Percentiles rank a stretch among this genome's conserved stretches.
Conservation (phyloP, 2,113 vertebrate species). For the Oreocharis arfaki region DNA sequence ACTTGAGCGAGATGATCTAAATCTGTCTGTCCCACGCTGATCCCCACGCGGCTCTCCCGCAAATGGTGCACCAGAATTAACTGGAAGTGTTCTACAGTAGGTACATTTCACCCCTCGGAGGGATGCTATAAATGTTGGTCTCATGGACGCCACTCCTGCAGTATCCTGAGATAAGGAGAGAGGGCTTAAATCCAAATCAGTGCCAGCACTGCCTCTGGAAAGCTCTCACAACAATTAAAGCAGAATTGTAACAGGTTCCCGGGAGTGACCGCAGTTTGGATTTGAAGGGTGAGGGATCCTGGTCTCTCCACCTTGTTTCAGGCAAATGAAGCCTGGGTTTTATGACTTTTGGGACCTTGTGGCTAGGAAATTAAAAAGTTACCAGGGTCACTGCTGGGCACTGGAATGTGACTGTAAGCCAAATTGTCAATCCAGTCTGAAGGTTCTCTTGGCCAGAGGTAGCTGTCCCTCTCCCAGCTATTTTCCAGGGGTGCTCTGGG, state of each 20-base stretch:
- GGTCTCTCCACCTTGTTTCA: not conserved
- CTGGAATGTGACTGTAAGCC: not conserved
- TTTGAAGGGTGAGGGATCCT: not conserved
- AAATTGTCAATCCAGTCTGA: not conserved
- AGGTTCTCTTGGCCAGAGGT: not conserved
- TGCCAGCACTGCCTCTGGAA: constrained; percentile 19
- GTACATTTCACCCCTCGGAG: constrained; percentile 46
- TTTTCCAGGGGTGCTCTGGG: not conserved
- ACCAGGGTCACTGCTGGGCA: not conserved
- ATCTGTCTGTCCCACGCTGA: constrained; percentile 13
- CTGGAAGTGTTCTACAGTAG: constrained; percentile 41
- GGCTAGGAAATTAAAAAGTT: not conserved
- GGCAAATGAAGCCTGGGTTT: not conserved
- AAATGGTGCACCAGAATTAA: constrained; percentile 58
- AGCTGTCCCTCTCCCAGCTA: not conserved
- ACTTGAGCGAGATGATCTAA: not conserved
- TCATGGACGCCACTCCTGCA: not conserved
- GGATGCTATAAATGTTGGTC: constrained; percentile 57
- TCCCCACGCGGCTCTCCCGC: not conserved
- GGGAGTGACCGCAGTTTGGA: not conserved
- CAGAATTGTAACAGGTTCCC: not conserved
- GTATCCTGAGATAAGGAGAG: not conserved
- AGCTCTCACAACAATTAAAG: constrained; percentile 53
- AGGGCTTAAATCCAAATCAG: not conserved
- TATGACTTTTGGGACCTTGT: not conserved